phyloP scores from a whole-genome alignment of 2,888 invertebrate genomes.

The Pterostichus madidus region DNA sequence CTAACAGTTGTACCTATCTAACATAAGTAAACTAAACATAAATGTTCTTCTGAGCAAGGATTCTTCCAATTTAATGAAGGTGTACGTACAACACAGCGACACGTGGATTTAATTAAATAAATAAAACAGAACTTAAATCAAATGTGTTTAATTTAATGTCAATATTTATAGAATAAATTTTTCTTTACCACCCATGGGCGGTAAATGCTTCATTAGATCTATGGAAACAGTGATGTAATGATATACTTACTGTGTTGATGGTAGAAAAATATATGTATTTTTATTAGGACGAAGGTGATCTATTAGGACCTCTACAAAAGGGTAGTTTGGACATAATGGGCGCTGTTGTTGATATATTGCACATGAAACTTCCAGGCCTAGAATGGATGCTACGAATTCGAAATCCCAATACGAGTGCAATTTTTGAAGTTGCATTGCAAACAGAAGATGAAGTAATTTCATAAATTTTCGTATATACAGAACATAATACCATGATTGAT shows the following conservation, averaged over 20 bases:
- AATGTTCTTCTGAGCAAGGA: too few relatives aligned
- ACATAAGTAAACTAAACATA: too few relatives aligned
- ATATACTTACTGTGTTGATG: constrained; percentile 77
- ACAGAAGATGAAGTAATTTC: constrained; percentile 80
- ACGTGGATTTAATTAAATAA: too few relatives aligned
- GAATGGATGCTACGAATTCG: constrained; percentile 88
- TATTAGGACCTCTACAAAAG: constrained; percentile 88
- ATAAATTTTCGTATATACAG: background rate
- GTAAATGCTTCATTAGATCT: too few relatives aligned
- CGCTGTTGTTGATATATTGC: constrained; percentile 85
- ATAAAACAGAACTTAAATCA: too few relatives aligned
- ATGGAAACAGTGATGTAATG: too few relatives aligned
- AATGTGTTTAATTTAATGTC: too few relatives aligned
- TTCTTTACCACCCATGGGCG: too few relatives aligned
- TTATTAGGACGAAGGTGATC: constrained; percentile 78
- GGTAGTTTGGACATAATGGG: constrained; percentile 94
- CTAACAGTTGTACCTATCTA: too few relatives aligned
- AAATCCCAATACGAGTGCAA: constrained; percentile 86
- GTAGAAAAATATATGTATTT: constrained; percentile 78
- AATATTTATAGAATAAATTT: too few relatives aligned
- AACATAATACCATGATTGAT: background rate
- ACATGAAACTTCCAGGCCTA: constrained; percentile 80
- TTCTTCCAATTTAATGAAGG: too few relatives aligned
- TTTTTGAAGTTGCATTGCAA: constrained; percentile 91
- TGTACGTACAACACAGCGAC: too few relatives aligned